phyloP scores from a whole-genome alignment of 2,797 vertebrate species.

The Labeo calbasu region DNA sequence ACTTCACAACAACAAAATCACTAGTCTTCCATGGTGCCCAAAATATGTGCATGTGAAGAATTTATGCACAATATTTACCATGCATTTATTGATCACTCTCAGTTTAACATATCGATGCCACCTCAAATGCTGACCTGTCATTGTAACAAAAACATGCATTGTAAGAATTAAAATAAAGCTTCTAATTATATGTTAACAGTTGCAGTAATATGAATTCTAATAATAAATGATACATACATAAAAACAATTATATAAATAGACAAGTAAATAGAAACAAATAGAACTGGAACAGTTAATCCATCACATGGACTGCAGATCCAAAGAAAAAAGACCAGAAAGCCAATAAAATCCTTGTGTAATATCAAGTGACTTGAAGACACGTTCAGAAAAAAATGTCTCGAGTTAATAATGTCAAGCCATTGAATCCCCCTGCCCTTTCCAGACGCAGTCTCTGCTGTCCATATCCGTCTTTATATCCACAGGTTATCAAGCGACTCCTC shows the following conservation, averaged over 20 bases:
- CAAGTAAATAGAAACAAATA: neutral
- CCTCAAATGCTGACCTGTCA: neutral
- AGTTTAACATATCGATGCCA: neutral
- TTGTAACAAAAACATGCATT: neutral
- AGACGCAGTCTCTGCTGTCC: slow-evolving; percentile 55
- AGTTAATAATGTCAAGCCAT: slow-evolving; percentile 65
- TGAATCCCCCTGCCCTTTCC: slow-evolving; percentile 65
- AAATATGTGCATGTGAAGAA: slow-evolving; percentile 57
- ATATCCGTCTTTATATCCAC: slow-evolving; percentile 57
- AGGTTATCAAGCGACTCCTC: slow-evolving; percentile 58
- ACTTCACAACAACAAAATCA: slow-evolving; percentile 93
- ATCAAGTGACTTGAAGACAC: slow-evolving; percentile 51
- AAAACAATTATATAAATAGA: neutral
- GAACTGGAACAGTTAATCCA: neutral
- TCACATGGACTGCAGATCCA: slow-evolving; percentile 22
- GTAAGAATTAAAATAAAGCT: neutral
- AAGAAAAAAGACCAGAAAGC: slow-evolving; percentile 39
- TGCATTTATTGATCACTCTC: neutral
- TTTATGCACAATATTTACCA: neutral
- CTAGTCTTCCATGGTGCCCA: slow-evolving; percentile 89
- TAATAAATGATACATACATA: neutral
- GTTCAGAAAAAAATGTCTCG: slow-evolving; percentile 52
- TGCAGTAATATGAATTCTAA: too few species aligned
- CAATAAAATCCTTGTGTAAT: slow-evolving; percentile 45
- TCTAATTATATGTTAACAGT: neutral